Evolutionary conservation across 2,888 invertebrate genomes (phyloP), one percentile per base, ranked within the genome.

Genomic region (Drosophila lutescens): DNA sequence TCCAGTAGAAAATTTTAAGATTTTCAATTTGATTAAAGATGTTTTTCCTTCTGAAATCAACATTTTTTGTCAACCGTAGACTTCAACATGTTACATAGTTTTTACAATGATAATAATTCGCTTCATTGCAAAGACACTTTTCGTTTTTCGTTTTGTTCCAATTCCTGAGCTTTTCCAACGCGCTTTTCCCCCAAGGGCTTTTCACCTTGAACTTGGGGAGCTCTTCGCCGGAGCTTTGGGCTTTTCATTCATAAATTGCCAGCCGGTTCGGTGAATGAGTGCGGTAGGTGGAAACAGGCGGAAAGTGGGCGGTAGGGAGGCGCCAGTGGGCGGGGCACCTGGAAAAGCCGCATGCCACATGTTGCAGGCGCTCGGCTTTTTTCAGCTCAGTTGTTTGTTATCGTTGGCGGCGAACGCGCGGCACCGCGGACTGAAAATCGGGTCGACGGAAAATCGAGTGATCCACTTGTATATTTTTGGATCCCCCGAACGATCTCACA

Each of bases 361-460:
- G 83, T 83, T 83, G 83, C 83, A 86, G 85, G 80, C 76, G 49
- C 47, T 73, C 46, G 69, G 43, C 67, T n/a, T 26, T 62, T 36
- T 61, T 60, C 60, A 17, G 61, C 43, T 83, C 79, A 86, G 86
- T 83, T 86, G 69, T 72, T 84, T 83, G 70, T 71, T 83, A 81
- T 78, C 86, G 81, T 84, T 86, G 81, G 84, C 84, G 51, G 73
- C 73, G 79, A 77, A 74, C 73, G 79, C 84, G 81, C 76, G 71
- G 62, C 51, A 58, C 63, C 63, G 77, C 78, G 78, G 76, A 72
- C 47, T 43, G 51, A 67, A 71, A 62, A 57, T 32, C 57, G 23
- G 32, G 1, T 30, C 32, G 56, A 3, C 12, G 7, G 12, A 20
- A 26, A 26, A 10, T 51, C 9, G 6, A 13, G 15, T 34, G 26